phyloP scores from a whole-genome alignment of 2,888 invertebrate species.

The Patella depressa region DNA sequence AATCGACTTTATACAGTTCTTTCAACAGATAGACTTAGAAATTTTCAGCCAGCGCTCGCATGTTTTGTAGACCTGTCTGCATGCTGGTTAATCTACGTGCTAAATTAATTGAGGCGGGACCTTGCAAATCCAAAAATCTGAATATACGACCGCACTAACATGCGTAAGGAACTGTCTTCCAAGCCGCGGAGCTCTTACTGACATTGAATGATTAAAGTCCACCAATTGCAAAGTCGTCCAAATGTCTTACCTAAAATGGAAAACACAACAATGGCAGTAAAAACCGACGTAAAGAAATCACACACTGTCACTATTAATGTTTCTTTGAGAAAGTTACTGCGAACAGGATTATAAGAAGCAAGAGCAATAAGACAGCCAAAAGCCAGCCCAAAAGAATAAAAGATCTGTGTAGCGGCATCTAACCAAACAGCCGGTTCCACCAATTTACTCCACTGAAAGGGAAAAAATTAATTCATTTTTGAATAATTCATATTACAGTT shows the following conservation, averaged over 20 bases:
- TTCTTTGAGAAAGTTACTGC: slow-evolving; percentile 94
- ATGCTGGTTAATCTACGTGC: too few relatives aligned
- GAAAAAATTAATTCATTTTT: slow-evolving; percentile 18
- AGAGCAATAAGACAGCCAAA: slow-evolving; percentile 96
- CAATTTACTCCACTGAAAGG: slow-evolving; percentile 83
- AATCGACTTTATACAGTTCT: too few relatives aligned
- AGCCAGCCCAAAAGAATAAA: slow-evolving; percentile 94
- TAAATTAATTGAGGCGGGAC: too few relatives aligned
- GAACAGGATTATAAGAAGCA: slow-evolving; percentile 93
- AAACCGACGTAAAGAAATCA: slow-evolving; percentile 94
- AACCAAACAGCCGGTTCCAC: slow-evolving; percentile 92
- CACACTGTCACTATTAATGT: slow-evolving; percentile 90
- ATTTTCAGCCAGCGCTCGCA: too few relatives aligned
- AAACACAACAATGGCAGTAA: slow-evolving; percentile 96
- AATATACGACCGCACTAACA: too few relatives aligned
- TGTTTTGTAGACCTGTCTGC: too few relatives aligned
- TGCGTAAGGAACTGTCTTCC: too few relatives aligned
- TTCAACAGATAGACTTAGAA: too few relatives aligned
- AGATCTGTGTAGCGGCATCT: slow-evolving; percentile 96
- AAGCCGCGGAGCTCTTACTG: too few relatives aligned
- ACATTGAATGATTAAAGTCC: neutral
- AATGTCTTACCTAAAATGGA: slow-evolving; percentile 82
- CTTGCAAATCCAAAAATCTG: too few relatives aligned
- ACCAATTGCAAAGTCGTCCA: too few relatives aligned
- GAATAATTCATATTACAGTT: too few relatives aligned